Conservation (phyloP, 2,888 invertebrate species). For the Embidobia sp. region DNA sequence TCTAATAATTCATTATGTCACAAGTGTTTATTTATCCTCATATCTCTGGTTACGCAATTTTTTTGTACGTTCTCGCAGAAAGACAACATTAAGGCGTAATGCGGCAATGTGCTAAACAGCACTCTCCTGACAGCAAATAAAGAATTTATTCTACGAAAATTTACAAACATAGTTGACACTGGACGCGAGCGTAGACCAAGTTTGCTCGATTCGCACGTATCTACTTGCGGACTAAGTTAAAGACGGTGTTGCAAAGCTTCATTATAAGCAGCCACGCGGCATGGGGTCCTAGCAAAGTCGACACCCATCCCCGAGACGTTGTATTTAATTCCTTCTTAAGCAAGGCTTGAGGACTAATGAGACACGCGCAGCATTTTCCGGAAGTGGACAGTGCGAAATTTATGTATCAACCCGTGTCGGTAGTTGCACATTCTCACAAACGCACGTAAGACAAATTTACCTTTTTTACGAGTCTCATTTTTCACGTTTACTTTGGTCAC, state of each 20-base stretch:
- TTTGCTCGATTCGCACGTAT: conserved; percentile 45
- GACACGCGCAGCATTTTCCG: conserved; percentile 74
- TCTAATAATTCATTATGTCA: conserved; percentile 2
- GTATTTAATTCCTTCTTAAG: conserved; percentile 76
- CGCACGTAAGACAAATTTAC: not conserved
- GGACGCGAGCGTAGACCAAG: conserved; percentile 28
- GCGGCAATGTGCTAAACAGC: conserved; percentile 12
- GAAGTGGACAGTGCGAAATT: conserved; percentile 72
- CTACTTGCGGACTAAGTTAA: conserved; percentile 65
- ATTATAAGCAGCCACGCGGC: conserved; percentile 74
- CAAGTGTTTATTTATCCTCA: too few relatives aligned
- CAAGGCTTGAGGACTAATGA: conserved; percentile 75
- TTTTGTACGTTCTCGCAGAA: too few relatives aligned
- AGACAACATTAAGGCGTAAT: too few relatives aligned
- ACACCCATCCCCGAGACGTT: conserved; percentile 75
- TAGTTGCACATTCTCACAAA: conserved; percentile 46
- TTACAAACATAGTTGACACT: conserved; percentile 51
- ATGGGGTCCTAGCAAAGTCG: conserved; percentile 74
- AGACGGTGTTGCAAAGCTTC: conserved; percentile 73
- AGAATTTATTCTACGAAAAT: conserved; percentile 45
- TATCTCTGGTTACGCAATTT: too few relatives aligned
- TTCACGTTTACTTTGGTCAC: not conserved
- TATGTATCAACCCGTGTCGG: conserved; percentile 67
- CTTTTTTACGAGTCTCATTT: not conserved
- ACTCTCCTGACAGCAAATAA: conserved; percentile 42